Base-by-base conservation (phyloP, 2,888 invertebrate species). In the Morpho achilles region DNA sequence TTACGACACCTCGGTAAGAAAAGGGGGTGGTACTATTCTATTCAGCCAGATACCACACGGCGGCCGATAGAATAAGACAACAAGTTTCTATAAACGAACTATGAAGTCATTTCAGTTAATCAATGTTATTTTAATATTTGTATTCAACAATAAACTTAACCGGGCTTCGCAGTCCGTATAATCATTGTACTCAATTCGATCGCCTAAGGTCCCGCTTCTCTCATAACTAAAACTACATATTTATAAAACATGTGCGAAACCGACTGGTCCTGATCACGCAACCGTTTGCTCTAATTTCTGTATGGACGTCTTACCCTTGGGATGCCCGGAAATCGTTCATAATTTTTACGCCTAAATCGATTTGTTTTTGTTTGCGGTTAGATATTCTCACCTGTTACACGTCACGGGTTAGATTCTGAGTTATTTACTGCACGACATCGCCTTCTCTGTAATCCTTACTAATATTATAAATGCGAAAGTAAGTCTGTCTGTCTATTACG, bases 261-360 rank as follows among this genome's bases (percentile, higher is more conserved):
- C 55, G 53, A 60, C 39, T 60, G 58, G 40, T 46, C 55, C 7
- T 23, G 56, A 62, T 63, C 66, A 65, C 64, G 65, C 65, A 45
- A 65, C 44, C 45, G 44, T 56, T 58, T 58, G 51, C 57, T 60
- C 62, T 54, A 59, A 59, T 57, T 60, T 54, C 54, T 54, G 32
- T 55, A 45, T 46, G 51, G 63, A 61, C 51, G 22, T 42, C 45
- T 59, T 9, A 50, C 53, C 50, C 39, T 43, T 52, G 53, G 53
- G 56, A 59, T 53, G 59, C 50, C 59, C 61, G 64, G 64, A 64
- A 64, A 56, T 60, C 42, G 53, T 42, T 44, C 49, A 48, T 56
- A 50, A 54, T 62, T 64, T 59, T 60, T 56, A 53, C 61, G 58
- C 54, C 56, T 53, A 56, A 62, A 52, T 60, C 58, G 58, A 60